Percentiles rank a stretch among this genome's conserved stretches.
These are phyloP conservation scores for Oxyteleia sp. DNA, from an alignment of 2,888 invertebrate genomes.

Conservation along the genomic window DNA sequence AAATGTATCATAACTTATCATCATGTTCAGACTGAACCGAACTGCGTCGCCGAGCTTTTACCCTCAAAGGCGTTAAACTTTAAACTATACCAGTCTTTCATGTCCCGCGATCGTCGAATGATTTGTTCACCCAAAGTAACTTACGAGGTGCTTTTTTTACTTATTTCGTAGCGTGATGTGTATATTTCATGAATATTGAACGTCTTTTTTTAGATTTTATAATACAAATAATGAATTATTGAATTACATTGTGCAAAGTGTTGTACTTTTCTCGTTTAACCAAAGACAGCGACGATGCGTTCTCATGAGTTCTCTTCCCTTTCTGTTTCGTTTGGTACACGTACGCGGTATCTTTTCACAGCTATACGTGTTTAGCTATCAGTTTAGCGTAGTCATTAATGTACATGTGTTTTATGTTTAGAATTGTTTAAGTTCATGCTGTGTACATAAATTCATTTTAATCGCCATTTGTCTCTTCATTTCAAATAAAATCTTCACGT, in stretches of 20 bases:
- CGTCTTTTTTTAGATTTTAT: slow-evolving; percentile 31
- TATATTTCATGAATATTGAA: slow-evolving; percentile 40
- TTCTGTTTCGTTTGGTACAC: slow-evolving; percentile 1
- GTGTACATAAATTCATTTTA: slow-evolving; percentile 38
- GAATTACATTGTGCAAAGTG: slow-evolving; percentile 30
- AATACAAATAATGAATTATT: slow-evolving; percentile 22
- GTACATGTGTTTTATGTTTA: slow-evolving; percentile 24
- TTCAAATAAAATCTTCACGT: slow-evolving; percentile 40
- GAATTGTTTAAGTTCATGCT: slow-evolving; percentile 16
- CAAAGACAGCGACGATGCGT: slow-evolving; percentile 33
- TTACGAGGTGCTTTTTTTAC: slow-evolving; percentile 48
- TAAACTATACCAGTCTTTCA: neutral
- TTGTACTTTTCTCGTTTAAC: slow-evolving; percentile 44
- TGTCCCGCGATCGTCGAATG: neutral
- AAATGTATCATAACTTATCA: neutral
- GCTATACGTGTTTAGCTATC: neutral
- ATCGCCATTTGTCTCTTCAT: slow-evolving; percentile 36
- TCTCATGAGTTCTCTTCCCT: no score
- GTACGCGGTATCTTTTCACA: neutral
- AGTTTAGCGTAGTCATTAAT: slow-evolving; percentile 6
- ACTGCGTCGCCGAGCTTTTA: slow-evolving; percentile 33
- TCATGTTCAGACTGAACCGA: slow-evolving; percentile 26
- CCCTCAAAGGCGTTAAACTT: slow-evolving; percentile 10
- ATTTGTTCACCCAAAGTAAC: slow-evolving; percentile 2
- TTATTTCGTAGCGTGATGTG: slow-evolving; percentile 33